phyloP scores from a whole-genome alignment of 2,113 vertebrate genomes.

The Symphodus melops region DNA sequence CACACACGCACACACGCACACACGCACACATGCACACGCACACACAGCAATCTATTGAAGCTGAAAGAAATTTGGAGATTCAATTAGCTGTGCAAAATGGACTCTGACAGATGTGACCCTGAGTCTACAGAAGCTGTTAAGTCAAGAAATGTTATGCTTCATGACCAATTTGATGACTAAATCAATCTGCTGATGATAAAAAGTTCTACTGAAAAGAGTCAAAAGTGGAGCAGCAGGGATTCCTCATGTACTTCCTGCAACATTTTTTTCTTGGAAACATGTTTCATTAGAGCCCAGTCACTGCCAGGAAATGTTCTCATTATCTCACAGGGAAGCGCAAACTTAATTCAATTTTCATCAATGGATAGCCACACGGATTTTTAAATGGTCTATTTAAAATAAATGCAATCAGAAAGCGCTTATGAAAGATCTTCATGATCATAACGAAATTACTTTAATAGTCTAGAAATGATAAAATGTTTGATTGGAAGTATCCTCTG shows the following conservation, averaged over 20 bases:
- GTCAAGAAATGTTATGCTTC: conserved; percentile 11
- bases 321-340: background rate
- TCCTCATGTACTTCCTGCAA: background rate
- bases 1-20: background rate
- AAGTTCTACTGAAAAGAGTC: conserved; percentile 1
- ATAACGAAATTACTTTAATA: background rate
- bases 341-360: background rate
- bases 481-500: background rate
- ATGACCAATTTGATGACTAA: conserved; percentile 25
- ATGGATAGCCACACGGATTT: background rate
- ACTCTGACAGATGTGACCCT: conserved; percentile 18
- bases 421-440: background rate
- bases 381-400: background rate
- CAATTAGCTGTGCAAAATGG: conserved; percentile 14
- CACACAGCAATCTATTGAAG: conserved; percentile 9
- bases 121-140: conserved; percentile 13
- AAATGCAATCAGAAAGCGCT: background rate
- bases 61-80: conserved; percentile 18
- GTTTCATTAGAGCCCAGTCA: conserved; percentile 4
- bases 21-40: background rate
- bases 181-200: conserved; percentile 12
- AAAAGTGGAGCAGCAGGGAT: background rate
- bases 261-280: background rate
- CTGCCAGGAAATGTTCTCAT: background rate
- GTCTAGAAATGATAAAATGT: too few relatives aligned